Conservation (phyloP, 2,888 invertebrate species). For the Rhingia campestris region DNA sequence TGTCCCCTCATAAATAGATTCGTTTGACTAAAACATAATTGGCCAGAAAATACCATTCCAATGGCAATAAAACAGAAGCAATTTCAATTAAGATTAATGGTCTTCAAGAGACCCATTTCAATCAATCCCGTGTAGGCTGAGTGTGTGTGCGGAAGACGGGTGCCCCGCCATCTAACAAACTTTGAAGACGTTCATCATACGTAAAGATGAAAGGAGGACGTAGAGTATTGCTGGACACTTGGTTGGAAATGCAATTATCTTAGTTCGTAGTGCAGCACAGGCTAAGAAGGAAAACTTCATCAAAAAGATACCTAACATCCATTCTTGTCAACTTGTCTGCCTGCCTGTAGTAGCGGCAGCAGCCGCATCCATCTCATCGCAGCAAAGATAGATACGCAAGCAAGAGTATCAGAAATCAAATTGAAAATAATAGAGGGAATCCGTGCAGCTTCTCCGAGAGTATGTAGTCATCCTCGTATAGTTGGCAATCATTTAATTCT, state of each 20-base stretch:
- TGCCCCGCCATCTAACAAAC: neutral
- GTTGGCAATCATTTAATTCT: conserved; percentile 60
- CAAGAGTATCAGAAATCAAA: conserved; percentile 64
- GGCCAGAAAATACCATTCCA: conserved; percentile 59
- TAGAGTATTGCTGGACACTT: conserved; percentile 64
- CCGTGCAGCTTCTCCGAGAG: conserved; percentile 13
- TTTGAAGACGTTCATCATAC: neutral
- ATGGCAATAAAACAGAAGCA: conserved; percentile 67
- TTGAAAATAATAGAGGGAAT: conserved; percentile 58
- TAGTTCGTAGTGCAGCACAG: conserved; percentile 46
- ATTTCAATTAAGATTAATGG: conserved; percentile 76
- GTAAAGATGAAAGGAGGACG: conserved; percentile 32
- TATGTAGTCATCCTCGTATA: neutral
- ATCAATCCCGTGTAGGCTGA: conserved; percentile 63
- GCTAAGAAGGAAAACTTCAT: conserved; percentile 63
- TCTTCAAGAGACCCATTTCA: conserved; percentile 75
- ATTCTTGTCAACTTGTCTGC: conserved; percentile 65
- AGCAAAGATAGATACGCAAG: conserved; percentile 6
- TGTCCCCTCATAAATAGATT: conserved; percentile 23
- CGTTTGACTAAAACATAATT: conserved; percentile 60
- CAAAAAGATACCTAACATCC: conserved; percentile 65
- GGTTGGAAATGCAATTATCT: conserved; percentile 72
- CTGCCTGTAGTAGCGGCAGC: neutral
- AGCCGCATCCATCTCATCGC: too few relatives aligned
- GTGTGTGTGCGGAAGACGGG: neutral